phyloP scores from a whole-genome alignment of 2,888 invertebrate species.

The Byasa hedistus region DNA sequence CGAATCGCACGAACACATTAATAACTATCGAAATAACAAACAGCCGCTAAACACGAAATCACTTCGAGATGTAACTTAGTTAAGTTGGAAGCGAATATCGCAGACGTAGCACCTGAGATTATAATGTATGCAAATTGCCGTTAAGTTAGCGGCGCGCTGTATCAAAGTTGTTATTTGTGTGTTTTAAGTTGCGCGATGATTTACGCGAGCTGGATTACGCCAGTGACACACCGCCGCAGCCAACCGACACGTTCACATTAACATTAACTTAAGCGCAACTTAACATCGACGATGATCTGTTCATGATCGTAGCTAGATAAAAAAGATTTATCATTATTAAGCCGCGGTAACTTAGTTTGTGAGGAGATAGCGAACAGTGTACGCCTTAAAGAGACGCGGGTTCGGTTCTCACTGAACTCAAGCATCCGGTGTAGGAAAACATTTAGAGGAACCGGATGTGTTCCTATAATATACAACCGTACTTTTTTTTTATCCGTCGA shows the following conservation, averaged over 20 bases:
- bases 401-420: no score
- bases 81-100: slow-evolving; percentile 26
- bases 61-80: slow-evolving; percentile 27
- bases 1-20: no score
- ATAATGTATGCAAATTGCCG: slow-evolving; percentile 78
- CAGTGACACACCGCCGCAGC: slow-evolving; percentile 39
- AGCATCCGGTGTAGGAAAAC: no score
- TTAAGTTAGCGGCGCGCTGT: slow-evolving; percentile 66
- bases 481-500: no score
- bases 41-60: slow-evolving; percentile 22
- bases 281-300: no score
- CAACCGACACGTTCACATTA: slow-evolving; percentile 3
- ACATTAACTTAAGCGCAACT: not conserved
- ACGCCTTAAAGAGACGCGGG: no score
- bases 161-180: slow-evolving; percentile 79
- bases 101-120: slow-evolving; percentile 67
- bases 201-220: slow-evolving; percentile 59
- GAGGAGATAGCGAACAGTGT: no score
- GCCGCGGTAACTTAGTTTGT: no score
- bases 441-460: no score
- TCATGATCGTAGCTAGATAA: no score
- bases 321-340: no score
- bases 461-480: no score
- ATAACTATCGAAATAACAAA: slow-evolving; percentile 19
- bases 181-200: slow-evolving; percentile 71